These are phyloP conservation scores for Sciurus vulgaris DNA, from an alignment of 2,797 vertebrate species.

Conservation along the genomic window DNA sequence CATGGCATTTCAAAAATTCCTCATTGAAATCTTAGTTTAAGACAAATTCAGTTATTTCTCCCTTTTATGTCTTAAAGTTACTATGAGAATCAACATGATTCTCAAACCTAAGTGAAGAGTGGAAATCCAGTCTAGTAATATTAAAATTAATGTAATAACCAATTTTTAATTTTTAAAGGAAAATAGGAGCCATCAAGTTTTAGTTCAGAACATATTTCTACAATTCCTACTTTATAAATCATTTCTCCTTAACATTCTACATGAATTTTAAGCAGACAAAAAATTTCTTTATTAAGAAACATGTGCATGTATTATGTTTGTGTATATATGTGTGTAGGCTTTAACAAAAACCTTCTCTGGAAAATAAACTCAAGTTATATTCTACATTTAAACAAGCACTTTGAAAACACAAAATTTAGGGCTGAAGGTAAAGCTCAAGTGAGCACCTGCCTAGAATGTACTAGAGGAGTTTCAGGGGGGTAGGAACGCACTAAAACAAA, in stretches of 20 bases:
- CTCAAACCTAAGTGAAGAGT: conserved; percentile 45
- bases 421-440: background rate
- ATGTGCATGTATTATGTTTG: conserved; percentile 73
- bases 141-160: conserved; percentile 39
- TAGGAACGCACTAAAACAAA: background rate
- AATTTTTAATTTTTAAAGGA: conserved; percentile 25
- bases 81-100: background rate
- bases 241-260: conserved; percentile 58
- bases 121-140: conserved; percentile 49
- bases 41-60: background rate
- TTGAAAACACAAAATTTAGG: conserved; percentile 82
- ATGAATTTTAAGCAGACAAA: conserved; percentile 82
- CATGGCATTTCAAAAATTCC: conserved; percentile 7
- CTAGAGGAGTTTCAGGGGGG: background rate
- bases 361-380: conserved; percentile 73
- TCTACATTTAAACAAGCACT: conserved; percentile 83
- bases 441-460: background rate
- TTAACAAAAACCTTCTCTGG: conserved; percentile 83
- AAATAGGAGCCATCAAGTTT: conserved; percentile 20
- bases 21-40: conserved; percentile 9
- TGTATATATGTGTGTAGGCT: conserved; percentile 80
- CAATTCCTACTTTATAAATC: conserved; percentile 73
- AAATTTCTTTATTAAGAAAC: conserved; percentile 75
- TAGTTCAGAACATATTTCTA: conserved; percentile 55
- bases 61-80: conserved; percentile 35